A percentile compares a stretch with the other conserved stretches of the same genome.
These are phyloP conservation scores for Melanocharis versteri DNA, from an alignment of 2,113 vertebrate species.

Conservation along the genomic window DNA sequence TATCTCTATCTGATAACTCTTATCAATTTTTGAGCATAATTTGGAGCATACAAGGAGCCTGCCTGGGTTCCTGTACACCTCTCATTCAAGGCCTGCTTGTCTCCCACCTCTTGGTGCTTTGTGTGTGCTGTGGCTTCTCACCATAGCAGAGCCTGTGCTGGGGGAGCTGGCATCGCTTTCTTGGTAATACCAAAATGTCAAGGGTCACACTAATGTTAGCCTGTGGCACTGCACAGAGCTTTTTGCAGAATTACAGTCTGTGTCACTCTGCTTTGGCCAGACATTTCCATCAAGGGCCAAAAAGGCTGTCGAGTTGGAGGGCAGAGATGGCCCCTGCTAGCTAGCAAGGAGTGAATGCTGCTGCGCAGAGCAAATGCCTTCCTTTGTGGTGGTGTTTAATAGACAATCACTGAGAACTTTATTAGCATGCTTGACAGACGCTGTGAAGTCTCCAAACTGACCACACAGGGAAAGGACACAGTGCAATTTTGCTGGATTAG, in stretches of 20 bases:
- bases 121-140: accelerated
- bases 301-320: background rate
- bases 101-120: background rate
- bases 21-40: background rate
- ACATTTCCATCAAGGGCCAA: background rate
- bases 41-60: background rate
- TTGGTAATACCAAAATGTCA: background rate
- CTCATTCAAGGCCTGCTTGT: background rate
- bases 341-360: background rate
- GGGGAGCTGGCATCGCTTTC: background rate
- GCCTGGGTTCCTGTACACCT: background rate
- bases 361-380: background rate
- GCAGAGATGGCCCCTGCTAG: background rate
- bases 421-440: background rate
- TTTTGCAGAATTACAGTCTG: background rate
- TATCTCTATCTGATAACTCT: background rate
- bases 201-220: background rate
- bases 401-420: background rate
- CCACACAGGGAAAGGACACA: background rate
- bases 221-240: background rate
- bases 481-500: background rate
- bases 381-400: background rate
- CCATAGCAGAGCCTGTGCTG: background rate
- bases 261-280: background rate
- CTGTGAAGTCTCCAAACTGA: background rate